phyloP scores from a whole-genome alignment of 2,888 invertebrate genomes.

The Crematogaster levior region DNA sequence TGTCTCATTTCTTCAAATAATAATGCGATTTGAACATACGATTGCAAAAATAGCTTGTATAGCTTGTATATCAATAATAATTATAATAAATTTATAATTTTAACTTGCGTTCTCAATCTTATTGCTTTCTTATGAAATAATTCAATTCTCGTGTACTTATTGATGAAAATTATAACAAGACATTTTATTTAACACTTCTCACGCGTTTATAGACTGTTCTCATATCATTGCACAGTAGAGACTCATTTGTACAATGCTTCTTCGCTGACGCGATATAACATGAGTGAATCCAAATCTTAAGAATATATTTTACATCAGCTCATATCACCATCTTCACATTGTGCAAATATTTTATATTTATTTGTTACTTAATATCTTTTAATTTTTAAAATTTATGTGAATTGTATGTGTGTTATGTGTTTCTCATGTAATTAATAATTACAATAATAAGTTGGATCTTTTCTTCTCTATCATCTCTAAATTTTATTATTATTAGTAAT shows the following conservation, averaged over 20 bases:
- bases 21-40: neutral
- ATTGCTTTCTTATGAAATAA: neutral
- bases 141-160: constrained; percentile 8
- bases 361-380: neutral
- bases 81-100: constrained; percentile 6
- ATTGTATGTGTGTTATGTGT: neutral
- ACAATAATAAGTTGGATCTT: neutral
- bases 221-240: neutral
- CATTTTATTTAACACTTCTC: constrained; percentile 31
- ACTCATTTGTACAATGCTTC: neutral
- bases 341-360: neutral
- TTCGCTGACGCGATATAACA: neutral
- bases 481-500: neutral
- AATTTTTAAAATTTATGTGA: neutral
- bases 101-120: neutral
- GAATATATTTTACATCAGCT: neutral
- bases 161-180: constrained; percentile 17
- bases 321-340: neutral
- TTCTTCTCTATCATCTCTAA: neutral
- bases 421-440: constrained; percentile 11
- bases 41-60: neutral
- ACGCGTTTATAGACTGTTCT: neutral
- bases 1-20: neutral
- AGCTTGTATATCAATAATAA: neutral
- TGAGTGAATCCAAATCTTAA: neutral